phyloP scores from a whole-genome alignment of 2,113 vertebrate genomes.

The Pyxicephalus adspersus region DNA sequence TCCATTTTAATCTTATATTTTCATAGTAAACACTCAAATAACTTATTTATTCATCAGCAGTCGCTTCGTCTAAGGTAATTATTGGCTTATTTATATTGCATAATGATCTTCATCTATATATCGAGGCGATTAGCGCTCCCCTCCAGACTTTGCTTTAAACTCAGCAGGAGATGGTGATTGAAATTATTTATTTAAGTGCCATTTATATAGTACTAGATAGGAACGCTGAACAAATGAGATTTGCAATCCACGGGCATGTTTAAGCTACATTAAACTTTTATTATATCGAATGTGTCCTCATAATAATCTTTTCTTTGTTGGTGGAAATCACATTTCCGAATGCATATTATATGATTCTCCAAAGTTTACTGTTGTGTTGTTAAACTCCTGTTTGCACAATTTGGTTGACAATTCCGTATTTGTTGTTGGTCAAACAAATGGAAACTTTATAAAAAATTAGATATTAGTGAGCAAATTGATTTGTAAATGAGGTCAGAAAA shows the following conservation, averaged over 20 bases:
- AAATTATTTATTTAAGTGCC: background rate
- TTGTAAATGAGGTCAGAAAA: too few relatives aligned
- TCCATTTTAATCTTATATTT: too few relatives aligned
- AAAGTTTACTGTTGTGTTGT: background rate
- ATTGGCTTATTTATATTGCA: background rate
- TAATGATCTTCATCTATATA: background rate
- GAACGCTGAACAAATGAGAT: constrained; percentile 2
- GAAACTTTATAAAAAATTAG: too few relatives aligned
- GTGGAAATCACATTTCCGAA: background rate
- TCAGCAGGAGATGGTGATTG: background rate
- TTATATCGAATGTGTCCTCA: background rate
- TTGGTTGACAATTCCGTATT: too few relatives aligned
- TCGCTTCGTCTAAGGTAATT: too few relatives aligned
- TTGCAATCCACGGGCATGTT: constrained; percentile 1
- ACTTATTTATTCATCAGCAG: too few relatives aligned
- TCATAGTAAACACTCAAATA: too few relatives aligned
- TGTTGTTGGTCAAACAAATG: too few relatives aligned
- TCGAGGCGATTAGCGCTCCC: background rate
- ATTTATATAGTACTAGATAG: background rate
- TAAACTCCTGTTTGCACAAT: background rate
- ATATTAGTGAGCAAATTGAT: too few relatives aligned
- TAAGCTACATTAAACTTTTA: background rate
- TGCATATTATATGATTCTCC: background rate
- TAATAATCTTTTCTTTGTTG: background rate
- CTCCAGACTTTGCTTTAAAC: background rate